phyloP scores from a whole-genome alignment of 2,888 invertebrate genomes.

The Unio pictorum region DNA sequence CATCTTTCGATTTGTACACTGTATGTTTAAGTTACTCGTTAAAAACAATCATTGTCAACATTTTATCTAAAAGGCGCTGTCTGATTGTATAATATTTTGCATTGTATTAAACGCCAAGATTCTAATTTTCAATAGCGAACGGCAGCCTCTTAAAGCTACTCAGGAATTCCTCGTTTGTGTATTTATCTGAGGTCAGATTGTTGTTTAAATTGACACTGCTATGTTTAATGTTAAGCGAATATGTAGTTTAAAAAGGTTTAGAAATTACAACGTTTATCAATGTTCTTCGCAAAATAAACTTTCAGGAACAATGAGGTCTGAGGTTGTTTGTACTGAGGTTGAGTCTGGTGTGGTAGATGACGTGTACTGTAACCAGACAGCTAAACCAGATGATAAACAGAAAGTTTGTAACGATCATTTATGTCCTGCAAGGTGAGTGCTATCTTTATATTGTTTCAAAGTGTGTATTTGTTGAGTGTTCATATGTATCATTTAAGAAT shows the following conservation, averaged over 20 bases:
- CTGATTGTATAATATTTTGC: neutral
- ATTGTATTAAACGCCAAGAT: neutral
- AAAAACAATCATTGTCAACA: neutral
- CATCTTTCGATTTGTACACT: too few species aligned
- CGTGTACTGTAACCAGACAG: constrained; percentile 64
- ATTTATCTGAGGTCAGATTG: too few species aligned
- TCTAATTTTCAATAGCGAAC: too few species aligned
- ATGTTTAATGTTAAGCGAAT: too few species aligned
- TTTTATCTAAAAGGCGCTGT: neutral
- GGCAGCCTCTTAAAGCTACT: too few species aligned
- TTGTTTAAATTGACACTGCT: too few species aligned
- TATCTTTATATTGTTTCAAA: neutral
- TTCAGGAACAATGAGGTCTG: constrained; percentile 70
- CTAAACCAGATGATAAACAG: constrained; percentile 75
- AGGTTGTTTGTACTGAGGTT: constrained; percentile 74
- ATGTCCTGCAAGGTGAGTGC: constrained; percentile 77
- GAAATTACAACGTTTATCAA: too few species aligned
- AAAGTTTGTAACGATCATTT: constrained; percentile 79
- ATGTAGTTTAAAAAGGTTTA: too few species aligned
- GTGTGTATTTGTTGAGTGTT: too few species aligned
- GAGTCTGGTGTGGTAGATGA: constrained; percentile 78
- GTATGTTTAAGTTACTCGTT: neutral
- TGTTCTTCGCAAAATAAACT: neutral
- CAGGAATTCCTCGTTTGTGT: too few species aligned
- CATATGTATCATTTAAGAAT: too few species aligned